Conservation (phyloP, 1,140 invertebrate species). For the Pseudomyrmex flavicornis region DNA sequence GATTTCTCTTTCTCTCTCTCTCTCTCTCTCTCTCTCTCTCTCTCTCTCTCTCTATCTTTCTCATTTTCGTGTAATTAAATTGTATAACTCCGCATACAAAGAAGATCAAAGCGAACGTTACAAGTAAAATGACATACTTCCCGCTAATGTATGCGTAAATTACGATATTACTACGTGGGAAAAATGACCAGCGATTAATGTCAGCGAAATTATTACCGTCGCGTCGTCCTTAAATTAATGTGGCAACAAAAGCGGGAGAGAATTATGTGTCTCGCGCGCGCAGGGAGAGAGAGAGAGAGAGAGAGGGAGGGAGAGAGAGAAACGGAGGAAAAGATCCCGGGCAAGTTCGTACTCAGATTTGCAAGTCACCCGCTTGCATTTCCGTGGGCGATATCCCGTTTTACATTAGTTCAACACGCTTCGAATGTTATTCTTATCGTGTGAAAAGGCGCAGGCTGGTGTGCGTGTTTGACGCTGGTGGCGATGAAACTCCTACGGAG, state of each 20-base stretch:
- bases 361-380: conserved; percentile 10
- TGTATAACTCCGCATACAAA: background rate
- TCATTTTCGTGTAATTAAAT: conserved; percentile 24
- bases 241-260: conserved; percentile 35
- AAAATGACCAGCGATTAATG: conserved; percentile 26
- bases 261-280: conserved; percentile 27
- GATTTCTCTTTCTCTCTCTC: background rate
- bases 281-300: no score
- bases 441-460: conserved; percentile 23
- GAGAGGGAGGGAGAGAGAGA: no score
- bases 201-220: conserved; percentile 18
- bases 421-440: conserved; percentile 68
- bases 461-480: conserved; percentile 35
- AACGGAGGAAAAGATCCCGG: background rate
- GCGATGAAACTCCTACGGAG: conserved; percentile 60
- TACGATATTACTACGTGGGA: background rate
- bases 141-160: conserved; percentile 5
- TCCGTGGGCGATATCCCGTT: conserved; percentile 67
- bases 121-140: background rate
- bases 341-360: conserved; percentile 21
- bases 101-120: conserved; percentile 16
- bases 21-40: no score
- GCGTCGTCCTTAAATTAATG: conserved; percentile 24
- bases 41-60: background rate
- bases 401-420: conserved; percentile 59